A percentile compares a stretch with the other conserved stretches of the same genome.
Conservation (phyloP, 2,797 vertebrate genomes). For the Mus spretus region DNA sequence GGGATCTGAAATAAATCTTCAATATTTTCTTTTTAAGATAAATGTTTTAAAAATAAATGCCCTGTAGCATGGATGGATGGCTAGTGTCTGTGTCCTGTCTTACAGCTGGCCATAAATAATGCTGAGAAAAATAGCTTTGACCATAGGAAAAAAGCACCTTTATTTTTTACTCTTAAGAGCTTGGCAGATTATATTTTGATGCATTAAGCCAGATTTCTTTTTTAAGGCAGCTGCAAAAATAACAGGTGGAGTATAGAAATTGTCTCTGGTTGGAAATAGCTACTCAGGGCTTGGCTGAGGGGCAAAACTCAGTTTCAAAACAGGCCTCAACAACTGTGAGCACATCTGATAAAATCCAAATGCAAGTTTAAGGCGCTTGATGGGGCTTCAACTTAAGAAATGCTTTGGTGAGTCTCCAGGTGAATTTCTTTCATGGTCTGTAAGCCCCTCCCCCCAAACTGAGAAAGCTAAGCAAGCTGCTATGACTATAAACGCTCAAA, state of each 20-base stretch:
- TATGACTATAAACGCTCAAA: slow-evolving; percentile 29
- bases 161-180: slow-evolving; percentile 79
- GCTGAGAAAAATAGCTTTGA: slow-evolving; percentile 79
- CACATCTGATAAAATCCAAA: slow-evolving; percentile 3
- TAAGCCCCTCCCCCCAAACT: background rate
- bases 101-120: slow-evolving; percentile 80
- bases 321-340: slow-evolving; percentile 23
- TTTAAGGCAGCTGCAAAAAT: slow-evolving; percentile 67
- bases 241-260: slow-evolving; percentile 55
- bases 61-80: slow-evolving; percentile 76
- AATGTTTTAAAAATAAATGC: slow-evolving; percentile 84
- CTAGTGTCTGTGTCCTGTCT: slow-evolving; percentile 72
- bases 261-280: slow-evolving; percentile 65
- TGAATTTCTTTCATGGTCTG: slow-evolving; percentile 33
- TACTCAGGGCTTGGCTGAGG: slow-evolving; percentile 15
- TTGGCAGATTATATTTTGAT: slow-evolving; percentile 77
- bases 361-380: slow-evolving; percentile 55
- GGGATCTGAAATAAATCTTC: slow-evolving; percentile 84
- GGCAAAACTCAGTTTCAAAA: slow-evolving; percentile 53
- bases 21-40: slow-evolving; percentile 85
- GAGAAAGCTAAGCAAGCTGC: slow-evolving; percentile 7
- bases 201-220: slow-evolving; percentile 63
- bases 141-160: slow-evolving; percentile 78
- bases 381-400: slow-evolving; percentile 37
- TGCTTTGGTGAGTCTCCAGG: background rate